A percentile compares a stretch with the other conserved stretches of the same genome.
These are phyloP conservation scores for Ageneiosus marmoratus DNA, from an alignment of 2,113 vertebrate genomes.

Conservation along the genomic window DNA sequence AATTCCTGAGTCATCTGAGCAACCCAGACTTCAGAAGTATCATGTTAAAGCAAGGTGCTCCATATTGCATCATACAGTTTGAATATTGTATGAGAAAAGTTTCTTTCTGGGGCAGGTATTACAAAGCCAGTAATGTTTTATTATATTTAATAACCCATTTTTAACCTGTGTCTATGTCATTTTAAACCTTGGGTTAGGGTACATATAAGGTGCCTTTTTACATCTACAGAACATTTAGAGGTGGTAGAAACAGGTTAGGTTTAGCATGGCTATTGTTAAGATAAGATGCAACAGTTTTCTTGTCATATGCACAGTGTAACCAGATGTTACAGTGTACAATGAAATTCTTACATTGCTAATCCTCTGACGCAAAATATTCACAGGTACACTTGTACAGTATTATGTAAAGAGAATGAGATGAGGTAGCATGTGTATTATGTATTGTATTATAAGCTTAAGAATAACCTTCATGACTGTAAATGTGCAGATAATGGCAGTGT, in stretches of 20 bases:
- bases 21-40: conserved; percentile 12
- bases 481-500: neutral
- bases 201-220: too few species aligned
- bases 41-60: neutral
- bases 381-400: too few species aligned
- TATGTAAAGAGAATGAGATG: too few species aligned
- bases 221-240: neutral
- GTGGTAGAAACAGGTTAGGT: neutral
- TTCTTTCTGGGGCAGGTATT: neutral
- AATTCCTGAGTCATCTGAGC: conserved; percentile 10
- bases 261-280: too few species aligned
- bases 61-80: conserved; percentile 11
- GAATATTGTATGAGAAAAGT: neutral
- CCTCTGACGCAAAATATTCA: too few species aligned
- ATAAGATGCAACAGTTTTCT: too few species aligned
- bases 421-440: too few species aligned
- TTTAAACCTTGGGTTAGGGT: neutral
- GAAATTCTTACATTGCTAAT: too few species aligned
- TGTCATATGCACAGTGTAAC: too few species aligned
- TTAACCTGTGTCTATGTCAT: neutral
- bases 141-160: neutral
- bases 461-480: neutral
- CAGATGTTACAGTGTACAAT: too few species aligned
- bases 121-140: neutral
- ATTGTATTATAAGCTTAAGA: neutral